Evolutionary conservation across 2,888 invertebrate species (phyloP).

Genomic region (Campopleginae sp.): DNA sequence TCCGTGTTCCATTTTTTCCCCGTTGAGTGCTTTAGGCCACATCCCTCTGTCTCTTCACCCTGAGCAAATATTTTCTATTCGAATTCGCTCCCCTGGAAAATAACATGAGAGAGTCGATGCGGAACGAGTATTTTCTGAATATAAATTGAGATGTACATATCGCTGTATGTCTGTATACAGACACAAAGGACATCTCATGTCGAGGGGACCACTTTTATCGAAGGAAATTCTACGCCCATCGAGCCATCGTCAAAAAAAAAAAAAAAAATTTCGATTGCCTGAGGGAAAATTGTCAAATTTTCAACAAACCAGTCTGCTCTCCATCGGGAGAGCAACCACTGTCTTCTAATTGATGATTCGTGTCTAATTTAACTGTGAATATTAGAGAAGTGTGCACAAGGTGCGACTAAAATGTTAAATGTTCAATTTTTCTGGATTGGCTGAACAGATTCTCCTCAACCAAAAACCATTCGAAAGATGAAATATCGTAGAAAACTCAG

Average conservation of each 20-base stretch:
- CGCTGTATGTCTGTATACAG: constrained; percentile 23
- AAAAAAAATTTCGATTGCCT: not conserved
- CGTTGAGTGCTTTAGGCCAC: constrained; percentile 52
- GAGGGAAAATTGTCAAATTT: not conserved
- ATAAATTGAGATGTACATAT: constrained; percentile 73
- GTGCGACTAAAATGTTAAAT: no score
- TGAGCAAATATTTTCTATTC: constrained; percentile 75
- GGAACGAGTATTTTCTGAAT: constrained; percentile 75
- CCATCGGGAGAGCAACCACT: not conserved
- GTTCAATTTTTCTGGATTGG: no score
- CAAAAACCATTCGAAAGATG: no score
- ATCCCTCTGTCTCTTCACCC: constrained; percentile 50
- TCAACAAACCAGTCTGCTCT: not conserved
- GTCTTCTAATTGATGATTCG: not conserved
- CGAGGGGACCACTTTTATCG: not conserved
- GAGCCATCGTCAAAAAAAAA: not conserved
- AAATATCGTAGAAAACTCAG: no score
- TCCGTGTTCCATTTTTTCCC: constrained; percentile 26
- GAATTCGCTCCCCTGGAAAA: constrained; percentile 76
- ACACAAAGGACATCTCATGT: not conserved
- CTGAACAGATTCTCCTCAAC: no score
- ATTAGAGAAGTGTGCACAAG: no score
- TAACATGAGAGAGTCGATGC: constrained; percentile 71
- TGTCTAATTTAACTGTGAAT: no score
- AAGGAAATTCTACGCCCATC: not conserved